Percentiles rank a stretch among this genome's conserved stretches.
phyloP scores from a whole-genome alignment of 2,888 invertebrate genomes.

The Andricus quercusramuli region DNA sequence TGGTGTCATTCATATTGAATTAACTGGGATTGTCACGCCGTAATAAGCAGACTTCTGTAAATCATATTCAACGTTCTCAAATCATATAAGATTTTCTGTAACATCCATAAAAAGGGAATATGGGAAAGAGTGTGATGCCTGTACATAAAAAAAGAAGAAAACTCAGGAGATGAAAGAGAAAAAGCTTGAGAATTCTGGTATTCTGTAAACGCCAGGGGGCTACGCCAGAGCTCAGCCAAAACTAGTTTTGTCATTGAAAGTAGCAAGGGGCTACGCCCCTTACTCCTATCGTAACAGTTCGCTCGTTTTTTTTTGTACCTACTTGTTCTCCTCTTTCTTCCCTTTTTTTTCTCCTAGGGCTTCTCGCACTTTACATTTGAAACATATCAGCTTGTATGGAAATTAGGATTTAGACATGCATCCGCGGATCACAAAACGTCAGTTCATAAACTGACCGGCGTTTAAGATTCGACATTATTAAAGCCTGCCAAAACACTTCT shows the following conservation, averaged over 20 bases:
- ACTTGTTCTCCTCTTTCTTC: conserved; percentile 43
- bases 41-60: no score
- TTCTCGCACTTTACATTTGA: conserved; percentile 68
- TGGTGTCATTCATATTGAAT: no score
- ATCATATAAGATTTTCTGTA: no score
- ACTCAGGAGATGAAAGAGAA: background rate
- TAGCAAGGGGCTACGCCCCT: no score
- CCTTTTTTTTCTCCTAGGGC: conserved; percentile 52
- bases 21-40: no score
- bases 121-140: no score
- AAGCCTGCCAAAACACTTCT: conserved; percentile 39
- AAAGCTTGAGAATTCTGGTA: conserved; percentile 49
- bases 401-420: conserved; percentile 70
- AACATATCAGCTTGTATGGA: conserved; percentile 73
- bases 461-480: conserved; percentile 39
- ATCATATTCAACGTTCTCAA: no score
- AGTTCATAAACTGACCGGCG: conserved; percentile 43
- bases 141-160: background rate
- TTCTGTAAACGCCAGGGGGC: conserved; percentile 61
- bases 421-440: conserved; percentile 50
- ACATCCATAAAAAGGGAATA: no score
- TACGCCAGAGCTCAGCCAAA: conserved; percentile 45
- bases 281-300: conserved; percentile 59
- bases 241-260: conserved; percentile 9
- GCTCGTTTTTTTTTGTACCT: conserved; percentile 50